Base-by-base conservation (phyloP, 2,113 vertebrate genomes). In the Dipodomys spectabilis region DNA sequence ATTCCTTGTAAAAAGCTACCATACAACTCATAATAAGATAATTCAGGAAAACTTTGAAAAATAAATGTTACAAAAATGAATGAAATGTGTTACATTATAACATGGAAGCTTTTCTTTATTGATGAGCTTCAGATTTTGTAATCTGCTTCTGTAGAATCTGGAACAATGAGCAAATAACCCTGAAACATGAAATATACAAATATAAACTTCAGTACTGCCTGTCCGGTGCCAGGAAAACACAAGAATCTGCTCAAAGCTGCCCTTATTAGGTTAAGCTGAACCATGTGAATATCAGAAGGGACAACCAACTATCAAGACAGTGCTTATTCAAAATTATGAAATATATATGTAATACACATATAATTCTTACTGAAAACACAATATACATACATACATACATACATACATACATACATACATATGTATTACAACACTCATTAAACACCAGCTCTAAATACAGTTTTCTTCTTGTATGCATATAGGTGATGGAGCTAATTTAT, bases 381-480 rank as follows among this genome's bases (percentile, higher is more conserved):
- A 57, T 57, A 13, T 57, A 57, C 19, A 4, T 57, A 57, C 4
- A 57, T 13, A 13, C 18, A 57, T 16, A 57, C 3, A 16, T 57
- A 49, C 45, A 57, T 57, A 57, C 1, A 57, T 57, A 57, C 53
- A 57, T 57, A 13, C 15, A 57, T 18, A 57, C 3, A 2, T 57
- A 57, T 57, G 15, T 57, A 39, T 39, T 2, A 25, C 67, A n/a
- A 6, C 62, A 80, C 74, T 94, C 88, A 27, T 80, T 81, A 92
- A 94, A 60, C 30, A 8, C 39, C 16, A 35, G 25, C 4, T 25
- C 68, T 86, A 80, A 35, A 27, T 67, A 23, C 27, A 49, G 1
- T 67, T 93, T 93, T 32, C 73, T 82, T 93, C 12, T 53, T 57
- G 5, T 86, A 3, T 91, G 45, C 23, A 6, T 72, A 65, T 8